Percentiles rank a stretch among this genome's conserved stretches.
Conservation (phyloP, 2,888 invertebrate species). For the Pterobdella sp. region DNA sequence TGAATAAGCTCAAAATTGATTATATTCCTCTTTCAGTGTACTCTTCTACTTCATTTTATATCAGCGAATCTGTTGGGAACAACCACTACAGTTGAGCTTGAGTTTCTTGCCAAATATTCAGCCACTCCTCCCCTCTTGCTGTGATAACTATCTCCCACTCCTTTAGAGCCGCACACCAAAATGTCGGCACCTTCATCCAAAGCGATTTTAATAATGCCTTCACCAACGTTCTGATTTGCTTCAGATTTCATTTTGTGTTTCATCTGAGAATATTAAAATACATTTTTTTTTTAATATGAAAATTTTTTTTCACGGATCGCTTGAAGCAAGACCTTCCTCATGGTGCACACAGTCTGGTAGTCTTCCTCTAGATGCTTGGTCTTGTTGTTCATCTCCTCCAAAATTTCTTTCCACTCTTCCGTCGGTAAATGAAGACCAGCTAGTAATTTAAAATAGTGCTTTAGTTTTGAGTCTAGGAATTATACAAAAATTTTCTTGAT, state of each 20-base stretch:
- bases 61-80: constrained; percentile 27
- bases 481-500: background rate
- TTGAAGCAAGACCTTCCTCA: constrained; percentile 32
- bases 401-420: constrained; percentile 37
- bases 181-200: constrained; percentile 36
- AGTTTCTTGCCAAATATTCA: constrained; percentile 36
- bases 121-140: constrained; percentile 34
- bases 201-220: constrained; percentile 36
- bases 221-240: constrained; percentile 36
- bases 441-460: constrained; percentile 12
- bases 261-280: constrained; percentile 30
- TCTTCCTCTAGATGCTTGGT: constrained; percentile 36
- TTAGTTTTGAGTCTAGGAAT: background rate
- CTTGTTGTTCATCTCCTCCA: constrained; percentile 36
- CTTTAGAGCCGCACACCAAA: constrained; percentile 37
- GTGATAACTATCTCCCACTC: constrained; percentile 30
- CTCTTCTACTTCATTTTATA: background rate
- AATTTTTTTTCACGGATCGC: background rate
- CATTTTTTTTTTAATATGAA: background rate
- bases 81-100: constrained; percentile 34
- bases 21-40: too few relatives aligned
- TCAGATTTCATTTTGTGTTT: constrained; percentile 37
- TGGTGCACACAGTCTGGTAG: constrained; percentile 33
- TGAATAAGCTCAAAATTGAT: too few relatives aligned
- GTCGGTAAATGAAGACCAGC: constrained; percentile 36